Evolutionary conservation across 2,888 invertebrate genomes (phyloP).

Genomic region (Abscondita cerata): DNA sequence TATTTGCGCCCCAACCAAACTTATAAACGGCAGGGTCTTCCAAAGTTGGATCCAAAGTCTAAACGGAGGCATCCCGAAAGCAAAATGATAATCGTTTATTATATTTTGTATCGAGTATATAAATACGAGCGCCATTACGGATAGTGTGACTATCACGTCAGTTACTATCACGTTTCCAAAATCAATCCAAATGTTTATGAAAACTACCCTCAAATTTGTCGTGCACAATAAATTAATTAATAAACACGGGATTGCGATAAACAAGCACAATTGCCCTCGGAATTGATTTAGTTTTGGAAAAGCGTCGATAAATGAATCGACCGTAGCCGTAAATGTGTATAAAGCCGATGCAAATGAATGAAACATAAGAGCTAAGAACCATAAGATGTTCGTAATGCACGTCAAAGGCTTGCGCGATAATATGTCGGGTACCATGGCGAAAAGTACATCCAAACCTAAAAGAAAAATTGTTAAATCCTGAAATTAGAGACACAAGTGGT

Average conservation of each 20-base stretch:
- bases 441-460: conserved; percentile 26
- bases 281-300: conserved; percentile 21
- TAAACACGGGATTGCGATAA: conserved; percentile 17
- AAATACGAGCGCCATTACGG: conserved; percentile 28
- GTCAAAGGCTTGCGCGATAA: conserved; percentile 19
- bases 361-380: conserved; percentile 26
- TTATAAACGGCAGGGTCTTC: conserved; percentile 31
- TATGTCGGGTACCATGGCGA: conserved; percentile 30
- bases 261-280: conserved; percentile 15
- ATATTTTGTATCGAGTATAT: conserved; percentile 31
- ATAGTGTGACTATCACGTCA: conserved; percentile 14
- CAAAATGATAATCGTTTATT: conserved; percentile 33
- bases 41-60: conserved; percentile 29
- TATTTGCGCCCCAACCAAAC: no score
- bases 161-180: conserved; percentile 25
- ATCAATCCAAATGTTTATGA: conserved; percentile 20
- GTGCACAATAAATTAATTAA: conserved; percentile 15
- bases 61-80: conserved; percentile 21
- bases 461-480: conserved; percentile 4
- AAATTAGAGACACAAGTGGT: no score
- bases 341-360: conserved; percentile 14
- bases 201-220: conserved; percentile 14
- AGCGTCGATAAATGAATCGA: conserved; percentile 26
- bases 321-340: conserved; percentile 21
- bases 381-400: conserved; percentile 20